phyloP scores from a whole-genome alignment of 2,113 vertebrate genomes.

The Chelonoidis abingdonii region DNA sequence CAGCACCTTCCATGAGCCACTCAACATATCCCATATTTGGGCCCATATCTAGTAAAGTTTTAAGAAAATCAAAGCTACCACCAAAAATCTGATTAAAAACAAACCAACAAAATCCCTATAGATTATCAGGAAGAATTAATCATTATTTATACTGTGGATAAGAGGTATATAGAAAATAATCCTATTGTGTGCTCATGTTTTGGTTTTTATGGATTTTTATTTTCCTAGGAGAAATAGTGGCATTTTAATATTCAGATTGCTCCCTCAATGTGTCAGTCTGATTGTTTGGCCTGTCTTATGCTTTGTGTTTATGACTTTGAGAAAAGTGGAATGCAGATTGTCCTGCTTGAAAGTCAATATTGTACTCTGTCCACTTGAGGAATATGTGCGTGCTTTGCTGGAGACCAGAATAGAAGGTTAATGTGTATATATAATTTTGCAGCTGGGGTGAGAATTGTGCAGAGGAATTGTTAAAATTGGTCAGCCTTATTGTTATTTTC shows the following conservation, averaged over 20 bases:
- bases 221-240: background rate
- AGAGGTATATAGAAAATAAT: background rate
- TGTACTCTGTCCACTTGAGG: background rate
- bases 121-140: background rate
- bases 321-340: background rate
- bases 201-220: background rate
- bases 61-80: background rate
- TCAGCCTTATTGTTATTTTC: background rate
- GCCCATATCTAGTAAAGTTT: background rate
- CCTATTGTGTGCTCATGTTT: background rate
- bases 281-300: background rate
- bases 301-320: conserved; percentile 25
- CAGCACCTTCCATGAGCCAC: background rate
- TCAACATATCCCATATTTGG: background rate
- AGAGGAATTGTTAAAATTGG: background rate
- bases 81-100: background rate
- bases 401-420: background rate
- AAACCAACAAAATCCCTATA: background rate
- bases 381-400: background rate
- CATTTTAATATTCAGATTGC: background rate
- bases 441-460: background rate
- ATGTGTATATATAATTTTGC: background rate
- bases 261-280: background rate
- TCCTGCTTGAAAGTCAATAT: background rate
- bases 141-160: background rate